Percentiles rank a stretch among this genome's conserved stretches.
Conservation (phyloP, 2,113 vertebrate species). For the Salminus brasiliensis region DNA sequence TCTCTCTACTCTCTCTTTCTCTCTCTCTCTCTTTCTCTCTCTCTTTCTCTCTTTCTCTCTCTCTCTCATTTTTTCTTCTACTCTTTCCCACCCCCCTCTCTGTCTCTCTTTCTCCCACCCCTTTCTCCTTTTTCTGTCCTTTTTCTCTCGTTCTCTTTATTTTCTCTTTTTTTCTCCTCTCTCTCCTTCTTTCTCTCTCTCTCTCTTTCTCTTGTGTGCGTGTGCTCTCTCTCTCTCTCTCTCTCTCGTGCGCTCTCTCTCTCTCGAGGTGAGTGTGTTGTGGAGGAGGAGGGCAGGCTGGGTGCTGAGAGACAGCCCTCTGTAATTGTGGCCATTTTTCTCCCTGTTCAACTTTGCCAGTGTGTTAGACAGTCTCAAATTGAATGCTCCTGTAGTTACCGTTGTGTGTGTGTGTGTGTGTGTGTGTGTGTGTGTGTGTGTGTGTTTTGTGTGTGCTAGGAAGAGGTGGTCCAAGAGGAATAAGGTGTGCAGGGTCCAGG, state of each 20-base stretch:
- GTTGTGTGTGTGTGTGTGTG: constrained; percentile 27
- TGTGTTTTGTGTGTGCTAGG: constrained; percentile 5
- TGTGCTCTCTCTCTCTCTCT: neutral
- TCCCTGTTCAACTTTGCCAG: constrained; percentile 26
- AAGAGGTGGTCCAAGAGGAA: neutral
- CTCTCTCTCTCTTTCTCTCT: no score
- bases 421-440: constrained; percentile 21
- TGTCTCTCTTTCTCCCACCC: neutral
- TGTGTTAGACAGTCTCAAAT: constrained; percentile 14
- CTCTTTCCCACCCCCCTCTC: neutral
- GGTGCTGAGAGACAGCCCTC: constrained; percentile 18
- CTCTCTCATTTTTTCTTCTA: no score
- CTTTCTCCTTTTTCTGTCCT: no score
- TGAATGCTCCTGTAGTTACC: constrained; percentile 30
- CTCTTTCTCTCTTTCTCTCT: no score
- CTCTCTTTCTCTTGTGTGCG: no score
- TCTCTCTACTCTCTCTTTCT: no score
- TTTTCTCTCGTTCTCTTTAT: no score
- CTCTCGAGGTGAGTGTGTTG: constrained; percentile 31
- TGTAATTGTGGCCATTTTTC: constrained; percentile 45
- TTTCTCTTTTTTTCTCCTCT: no score
- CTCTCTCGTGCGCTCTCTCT: neutral
- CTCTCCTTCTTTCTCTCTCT: no score
- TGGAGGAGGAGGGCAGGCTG: neutral
- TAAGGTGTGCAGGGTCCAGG: neutral